Evolutionary conservation across 1,140 invertebrate genomes (phyloP).

Genomic region (Lepidotrigona ventralis): DNA sequence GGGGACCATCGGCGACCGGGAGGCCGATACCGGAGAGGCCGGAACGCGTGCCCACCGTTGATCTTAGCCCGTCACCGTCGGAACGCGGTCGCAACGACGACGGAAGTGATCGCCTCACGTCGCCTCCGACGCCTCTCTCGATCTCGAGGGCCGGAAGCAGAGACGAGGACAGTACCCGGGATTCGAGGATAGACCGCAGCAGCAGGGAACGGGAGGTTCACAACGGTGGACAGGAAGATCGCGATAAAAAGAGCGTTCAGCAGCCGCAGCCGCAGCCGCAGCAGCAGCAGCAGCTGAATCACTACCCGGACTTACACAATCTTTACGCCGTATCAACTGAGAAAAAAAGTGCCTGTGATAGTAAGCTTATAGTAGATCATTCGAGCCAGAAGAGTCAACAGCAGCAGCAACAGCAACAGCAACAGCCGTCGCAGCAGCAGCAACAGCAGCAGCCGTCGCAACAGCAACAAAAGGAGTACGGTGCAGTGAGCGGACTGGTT

Average conservation of each 20-base stretch:
- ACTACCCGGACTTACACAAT: constrained; percentile 78
- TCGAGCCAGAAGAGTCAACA: constrained; percentile 80
- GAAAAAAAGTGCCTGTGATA: constrained; percentile 82
- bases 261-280: constrained; percentile 45
- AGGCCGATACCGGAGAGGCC: constrained; percentile 73
- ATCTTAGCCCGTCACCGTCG: constrained; percentile 76
- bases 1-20: constrained; percentile 54
- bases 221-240: constrained; percentile 69
- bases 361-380: constrained; percentile 81
- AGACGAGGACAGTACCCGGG: constrained; percentile 72
- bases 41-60: constrained; percentile 77
- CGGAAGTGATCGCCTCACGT: constrained; percentile 74
- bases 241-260: constrained; percentile 65
- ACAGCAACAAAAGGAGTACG: constrained; percentile 70
- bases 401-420: constrained; percentile 64
- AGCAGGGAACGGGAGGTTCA: constrained; percentile 74
- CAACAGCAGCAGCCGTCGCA: constrained; percentile 72
- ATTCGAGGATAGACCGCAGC: constrained; percentile 69
- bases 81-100: constrained; percentile 72
- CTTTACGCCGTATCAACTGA: constrained; percentile 79
- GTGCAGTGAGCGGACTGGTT: constrained; percentile 73
- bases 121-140: constrained; percentile 74
- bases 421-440: constrained; percentile 52
- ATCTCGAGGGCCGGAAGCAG: constrained; percentile 70
- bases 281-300: constrained; percentile 70